Evolutionary conservation across 2,888 invertebrate species (phyloP).

Genomic region (Synergus gifuensis): DNA sequence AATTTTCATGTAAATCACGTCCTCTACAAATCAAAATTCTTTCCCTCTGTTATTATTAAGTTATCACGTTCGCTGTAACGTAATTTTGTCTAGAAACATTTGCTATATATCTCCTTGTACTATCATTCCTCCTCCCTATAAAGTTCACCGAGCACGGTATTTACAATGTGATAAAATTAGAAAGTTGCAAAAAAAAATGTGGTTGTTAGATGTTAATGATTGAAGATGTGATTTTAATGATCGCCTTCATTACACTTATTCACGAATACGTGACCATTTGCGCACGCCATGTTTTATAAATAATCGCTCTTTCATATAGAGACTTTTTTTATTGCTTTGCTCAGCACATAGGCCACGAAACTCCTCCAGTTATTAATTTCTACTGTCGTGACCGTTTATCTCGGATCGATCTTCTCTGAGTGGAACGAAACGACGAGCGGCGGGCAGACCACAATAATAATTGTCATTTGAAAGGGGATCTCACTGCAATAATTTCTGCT

Average conservation of each 20-base stretch:
- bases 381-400: constrained; percentile 39
- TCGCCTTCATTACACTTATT: constrained; percentile 33
- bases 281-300: constrained; percentile 17
- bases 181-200: neutral
- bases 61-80: neutral
- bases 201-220: neutral
- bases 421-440: constrained; percentile 53
- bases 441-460: constrained; percentile 17
- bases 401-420: constrained; percentile 52
- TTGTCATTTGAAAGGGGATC: constrained; percentile 49
- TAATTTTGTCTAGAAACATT: neutral
- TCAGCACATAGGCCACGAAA: constrained; percentile 30
- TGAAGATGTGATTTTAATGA: constrained; percentile 35
- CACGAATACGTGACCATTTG: constrained; percentile 23
- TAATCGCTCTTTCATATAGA: neutral
- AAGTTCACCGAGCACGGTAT: neutral
- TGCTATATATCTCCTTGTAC: no score
- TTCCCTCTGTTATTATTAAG: neutral
- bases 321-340: constrained; percentile 11
- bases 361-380: constrained; percentile 29
- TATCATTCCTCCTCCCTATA: neutral
- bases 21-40: neutral
- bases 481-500: constrained; percentile 45
- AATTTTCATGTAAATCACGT: constrained; percentile 16
- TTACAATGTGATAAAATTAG: constrained; percentile 4